A percentile compares a stretch with the other conserved stretches of the same genome.
phyloP scores from a whole-genome alignment of 2,888 invertebrate species.

The Stenchaetothrips biformis region DNA sequence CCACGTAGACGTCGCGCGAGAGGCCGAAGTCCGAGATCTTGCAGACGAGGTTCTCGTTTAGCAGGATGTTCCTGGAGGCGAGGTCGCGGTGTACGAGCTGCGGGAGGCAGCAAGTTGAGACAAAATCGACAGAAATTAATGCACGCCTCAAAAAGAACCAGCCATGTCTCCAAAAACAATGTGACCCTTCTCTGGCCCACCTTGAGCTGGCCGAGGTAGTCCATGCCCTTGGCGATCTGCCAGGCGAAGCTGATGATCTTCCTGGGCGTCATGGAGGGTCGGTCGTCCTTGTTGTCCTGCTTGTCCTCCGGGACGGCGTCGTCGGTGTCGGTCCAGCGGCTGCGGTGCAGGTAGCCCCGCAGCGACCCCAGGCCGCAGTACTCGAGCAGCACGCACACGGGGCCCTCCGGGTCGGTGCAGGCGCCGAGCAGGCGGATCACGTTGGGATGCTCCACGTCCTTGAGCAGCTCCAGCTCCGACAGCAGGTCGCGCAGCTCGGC shows the following conservation, averaged over 20 bases:
- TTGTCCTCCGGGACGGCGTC: conserved; percentile 41
- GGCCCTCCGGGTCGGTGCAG: conserved; percentile 63
- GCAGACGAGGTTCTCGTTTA: conserved; percentile 66
- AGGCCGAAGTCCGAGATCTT: conserved; percentile 82
- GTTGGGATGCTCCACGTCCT: conserved; percentile 76
- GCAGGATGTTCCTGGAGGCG: conserved; percentile 73
- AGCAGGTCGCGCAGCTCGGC: conserved; percentile 68
- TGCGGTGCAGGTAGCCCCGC: conserved; percentile 63
- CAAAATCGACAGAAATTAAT: not conserved
- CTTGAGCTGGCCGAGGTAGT: conserved; percentile 74
- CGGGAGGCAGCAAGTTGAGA: conserved; percentile 34
- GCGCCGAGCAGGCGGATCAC: conserved; percentile 72
- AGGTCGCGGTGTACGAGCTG: conserved; percentile 76
- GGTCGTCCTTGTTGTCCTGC: conserved; percentile 42
- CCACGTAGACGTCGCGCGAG: conserved; percentile 77
- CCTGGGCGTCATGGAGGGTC: conserved; percentile 55
- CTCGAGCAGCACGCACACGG: conserved; percentile 72
- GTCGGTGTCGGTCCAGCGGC: conserved; percentile 55
- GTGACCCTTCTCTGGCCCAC: conserved; percentile 52
- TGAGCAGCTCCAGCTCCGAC: conserved; percentile 71
- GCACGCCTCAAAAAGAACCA: too few species aligned
- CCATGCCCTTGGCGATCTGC: conserved; percentile 82
- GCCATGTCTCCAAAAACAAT: too few species aligned
- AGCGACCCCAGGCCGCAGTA: conserved; percentile 73
- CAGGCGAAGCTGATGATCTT: conserved; percentile 78